Conservation (phyloP, 2,888 invertebrate genomes). For the Pollenia amentaria region DNA sequence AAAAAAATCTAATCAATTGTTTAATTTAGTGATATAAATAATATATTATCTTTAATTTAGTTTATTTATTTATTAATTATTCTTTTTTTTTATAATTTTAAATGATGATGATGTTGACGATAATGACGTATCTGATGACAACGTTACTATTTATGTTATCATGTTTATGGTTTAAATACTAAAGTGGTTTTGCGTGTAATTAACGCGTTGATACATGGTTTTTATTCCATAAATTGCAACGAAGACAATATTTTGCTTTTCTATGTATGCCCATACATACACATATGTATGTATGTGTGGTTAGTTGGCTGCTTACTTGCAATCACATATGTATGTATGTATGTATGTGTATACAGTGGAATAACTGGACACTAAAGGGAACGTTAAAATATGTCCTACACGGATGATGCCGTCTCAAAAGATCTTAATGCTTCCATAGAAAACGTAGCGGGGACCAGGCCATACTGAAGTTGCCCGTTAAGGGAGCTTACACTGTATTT, state of each 20-base stretch:
- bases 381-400: too few species aligned
- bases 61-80: background rate
- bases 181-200: constrained; percentile 74
- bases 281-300: background rate
- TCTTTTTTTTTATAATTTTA: constrained; percentile 7
- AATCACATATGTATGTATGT: background rate
- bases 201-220: constrained; percentile 69
- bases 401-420: too few species aligned
- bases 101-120: constrained; percentile 19
- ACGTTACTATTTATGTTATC: constrained; percentile 15
- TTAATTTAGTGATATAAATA: background rate
- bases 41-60: background rate
- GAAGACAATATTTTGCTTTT: constrained; percentile 45
- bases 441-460: too few species aligned
- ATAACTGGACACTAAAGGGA: too few species aligned
- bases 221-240: constrained; percentile 70
- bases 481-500: background rate
- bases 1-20: constrained; percentile 3
- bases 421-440: too few species aligned
- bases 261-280: background rate
- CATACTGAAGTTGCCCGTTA: too few species aligned
- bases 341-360: background rate
- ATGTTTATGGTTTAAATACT: constrained; percentile 62
- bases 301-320: background rate
- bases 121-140: constrained; percentile 30